Conservation (phyloP, 2,888 invertebrate genomes). For the Drymonia ruficornis region DNA sequence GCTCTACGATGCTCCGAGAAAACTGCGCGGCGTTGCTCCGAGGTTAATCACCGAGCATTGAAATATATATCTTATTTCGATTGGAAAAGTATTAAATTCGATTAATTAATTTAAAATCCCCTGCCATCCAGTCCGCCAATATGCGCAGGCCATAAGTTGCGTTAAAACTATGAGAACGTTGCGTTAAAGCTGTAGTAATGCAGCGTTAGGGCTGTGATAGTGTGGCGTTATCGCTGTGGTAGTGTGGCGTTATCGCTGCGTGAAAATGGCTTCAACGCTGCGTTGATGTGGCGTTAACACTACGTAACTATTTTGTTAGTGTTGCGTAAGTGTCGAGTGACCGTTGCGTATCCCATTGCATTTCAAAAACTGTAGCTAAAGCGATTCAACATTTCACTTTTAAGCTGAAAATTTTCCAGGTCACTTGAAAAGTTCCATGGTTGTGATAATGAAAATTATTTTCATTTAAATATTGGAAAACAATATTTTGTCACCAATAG, state of each 20-base stretch:
- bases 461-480: conserved; percentile 4
- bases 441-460: too few relatives aligned
- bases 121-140: too few relatives aligned
- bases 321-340: background rate
- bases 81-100: too few relatives aligned
- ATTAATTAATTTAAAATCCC: too few relatives aligned
- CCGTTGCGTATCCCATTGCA: background rate
- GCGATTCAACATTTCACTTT: background rate
- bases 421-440: conserved; percentile 23
- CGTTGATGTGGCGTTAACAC: background rate
- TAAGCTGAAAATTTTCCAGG: background rate
- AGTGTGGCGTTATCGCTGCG: background rate
- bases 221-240: background rate
- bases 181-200: background rate
- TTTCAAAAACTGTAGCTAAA: background rate
- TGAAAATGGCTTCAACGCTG: background rate
- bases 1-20: too few relatives aligned
- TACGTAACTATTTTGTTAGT: background rate
- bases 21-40: too few relatives aligned
- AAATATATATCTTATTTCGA: too few relatives aligned
- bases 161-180: too few relatives aligned
- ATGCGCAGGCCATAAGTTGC: too few relatives aligned
- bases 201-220: background rate
- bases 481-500: background rate
- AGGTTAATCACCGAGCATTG: too few relatives aligned